Evolutionary conservation across 92 coral and sea anemone species (phyloP), one percentile per base, ranked within the genome.

Genomic region (Pocillopora meandrina): DNA sequence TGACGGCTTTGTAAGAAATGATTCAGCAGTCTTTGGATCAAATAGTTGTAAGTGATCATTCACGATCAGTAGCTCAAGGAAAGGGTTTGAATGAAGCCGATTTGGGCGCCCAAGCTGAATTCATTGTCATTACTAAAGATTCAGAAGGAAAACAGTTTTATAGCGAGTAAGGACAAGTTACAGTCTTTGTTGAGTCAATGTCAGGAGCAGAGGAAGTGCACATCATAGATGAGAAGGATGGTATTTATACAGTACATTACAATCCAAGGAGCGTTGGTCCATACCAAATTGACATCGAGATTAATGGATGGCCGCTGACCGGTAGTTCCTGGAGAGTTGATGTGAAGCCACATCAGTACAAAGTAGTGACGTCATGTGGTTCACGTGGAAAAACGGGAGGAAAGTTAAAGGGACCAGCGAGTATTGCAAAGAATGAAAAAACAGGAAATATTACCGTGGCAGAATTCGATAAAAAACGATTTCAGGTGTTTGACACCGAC

Each of bases 151-250:
- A 20, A 16, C 63, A 23, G 64, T 74, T 56, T n/a, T 56, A 74
- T 20, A 16, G 55, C 31, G 64, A 21, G 14, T 0, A 74, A 55
- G 64, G 20, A 19, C 78, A 56, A 26, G 42, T 74, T 3, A 13
- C 1, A 8, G 78, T 74, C 63, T 21, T 23, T 13, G 23, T 74
- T 35, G 18, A 71, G 62, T 35, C 86, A 47, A 79, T 23, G 19
- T 47, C 66, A 5, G 71, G 65, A 31, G 58, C 72, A 3, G 16
- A 78, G 10, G 64, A 66, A 20, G 65, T 71, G 21, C 79, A 82
- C 16, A 42, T 88, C 18, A 82, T 83, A 36, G 88, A 84, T 82
- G 74, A 86, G 23, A 63, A 74, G 65, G 92, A 84, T 74, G 92
- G 92, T 7, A 84, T 75, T 9, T 84, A 84, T 36, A 69, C 47